Conservation (phyloP, 2,888 invertebrate genomes). For the Eledona agricola region DNA sequence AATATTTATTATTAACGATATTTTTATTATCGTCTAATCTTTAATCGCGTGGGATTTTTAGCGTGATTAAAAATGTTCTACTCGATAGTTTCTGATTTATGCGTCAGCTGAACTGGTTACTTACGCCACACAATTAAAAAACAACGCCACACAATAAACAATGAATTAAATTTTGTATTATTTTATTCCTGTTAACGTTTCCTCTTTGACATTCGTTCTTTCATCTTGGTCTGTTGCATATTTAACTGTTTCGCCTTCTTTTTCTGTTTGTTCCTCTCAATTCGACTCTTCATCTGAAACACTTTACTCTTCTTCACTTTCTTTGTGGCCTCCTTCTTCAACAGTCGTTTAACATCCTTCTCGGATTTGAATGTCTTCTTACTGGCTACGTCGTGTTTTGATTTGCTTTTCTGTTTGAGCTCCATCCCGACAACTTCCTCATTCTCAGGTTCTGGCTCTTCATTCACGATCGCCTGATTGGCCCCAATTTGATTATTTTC, state of each 20-base stretch:
- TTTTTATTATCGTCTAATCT: too few species aligned
- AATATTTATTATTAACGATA: too few species aligned
- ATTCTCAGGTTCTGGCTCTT: conserved; percentile 52
- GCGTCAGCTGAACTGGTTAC: too few species aligned
- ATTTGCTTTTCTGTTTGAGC: conserved; percentile 53
- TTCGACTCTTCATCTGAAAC: conserved; percentile 77
- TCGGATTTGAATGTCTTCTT: conserved; percentile 63
- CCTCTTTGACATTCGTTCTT: conserved; percentile 54
- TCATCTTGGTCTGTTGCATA: conserved; percentile 57
- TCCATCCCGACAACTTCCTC: conserved; percentile 65
- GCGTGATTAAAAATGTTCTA: too few species aligned
- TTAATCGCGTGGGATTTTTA: too few species aligned
- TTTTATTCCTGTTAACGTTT: too few species aligned
- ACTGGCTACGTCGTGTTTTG: conserved; percentile 50
- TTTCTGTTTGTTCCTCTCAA: conserved; percentile 75
- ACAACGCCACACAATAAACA: too few species aligned
- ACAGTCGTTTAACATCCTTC: conserved; percentile 74
- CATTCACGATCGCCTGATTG: conserved; percentile 65
- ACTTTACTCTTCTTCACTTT: conserved; percentile 80
- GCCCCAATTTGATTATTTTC: conserved; percentile 77
- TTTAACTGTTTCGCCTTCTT: conserved; percentile 69
- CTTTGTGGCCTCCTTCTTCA: conserved; percentile 77
- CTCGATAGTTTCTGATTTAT: too few species aligned
- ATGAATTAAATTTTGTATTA: too few species aligned
- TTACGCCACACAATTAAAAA: too few species aligned